Conservation (phyloP, 2,113 vertebrate genomes). For the Pseudopodoces humilis region DNA sequence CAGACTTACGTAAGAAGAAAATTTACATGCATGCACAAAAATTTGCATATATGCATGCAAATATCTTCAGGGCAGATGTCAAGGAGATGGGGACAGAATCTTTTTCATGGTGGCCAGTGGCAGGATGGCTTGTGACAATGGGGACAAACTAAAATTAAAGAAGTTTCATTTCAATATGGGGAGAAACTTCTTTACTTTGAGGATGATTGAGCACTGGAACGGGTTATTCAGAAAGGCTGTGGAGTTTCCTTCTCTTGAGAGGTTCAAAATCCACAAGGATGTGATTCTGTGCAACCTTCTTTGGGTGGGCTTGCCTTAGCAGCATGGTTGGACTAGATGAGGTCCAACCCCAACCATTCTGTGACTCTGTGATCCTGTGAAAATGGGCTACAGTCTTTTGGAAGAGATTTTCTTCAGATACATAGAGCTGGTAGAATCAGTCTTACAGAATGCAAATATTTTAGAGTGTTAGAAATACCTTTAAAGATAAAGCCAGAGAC, state of each 20-base stretch:
- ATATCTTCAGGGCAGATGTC: background rate
- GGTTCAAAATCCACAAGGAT: background rate
- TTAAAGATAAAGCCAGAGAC: background rate
- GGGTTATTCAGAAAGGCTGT: background rate
- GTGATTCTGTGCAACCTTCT: background rate
- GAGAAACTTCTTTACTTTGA: background rate
- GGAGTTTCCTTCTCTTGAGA: background rate
- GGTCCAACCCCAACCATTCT: background rate
- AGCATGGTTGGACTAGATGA: background rate
- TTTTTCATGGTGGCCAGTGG: background rate
- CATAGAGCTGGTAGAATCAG: background rate
- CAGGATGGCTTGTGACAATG: background rate
- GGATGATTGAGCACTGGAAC: background rate
- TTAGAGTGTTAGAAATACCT: background rate
- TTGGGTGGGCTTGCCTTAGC: background rate
- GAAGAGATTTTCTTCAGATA: background rate
- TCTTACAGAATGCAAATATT: background rate
- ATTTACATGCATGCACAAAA: background rate
- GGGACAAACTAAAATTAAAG: background rate
- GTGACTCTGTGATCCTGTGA: background rate
- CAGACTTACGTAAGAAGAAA: background rate
- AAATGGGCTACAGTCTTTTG: background rate
- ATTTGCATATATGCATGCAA: background rate
- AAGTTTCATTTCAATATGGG: background rate
- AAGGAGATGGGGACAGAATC: background rate